These are phyloP conservation scores for Phrynocephalus vlangalii DNA, from an alignment of 2,797 vertebrate species.

Conservation along the genomic window DNA sequence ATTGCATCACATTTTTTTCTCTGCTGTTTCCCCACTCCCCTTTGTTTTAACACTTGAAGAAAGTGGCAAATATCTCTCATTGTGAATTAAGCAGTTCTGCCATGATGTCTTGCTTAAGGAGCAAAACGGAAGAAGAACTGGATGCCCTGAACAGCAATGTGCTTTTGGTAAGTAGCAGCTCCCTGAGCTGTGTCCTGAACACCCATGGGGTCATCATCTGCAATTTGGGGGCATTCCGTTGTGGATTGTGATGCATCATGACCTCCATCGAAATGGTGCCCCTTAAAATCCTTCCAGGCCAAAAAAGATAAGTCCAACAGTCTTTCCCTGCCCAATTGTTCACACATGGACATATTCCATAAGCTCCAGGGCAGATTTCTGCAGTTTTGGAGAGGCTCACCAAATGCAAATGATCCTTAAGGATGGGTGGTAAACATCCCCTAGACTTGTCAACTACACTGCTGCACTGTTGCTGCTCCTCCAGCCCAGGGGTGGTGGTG, in stretches of 20 bases:
- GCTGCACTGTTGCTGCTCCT: no score
- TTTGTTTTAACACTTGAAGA: slow-evolving; percentile 34
- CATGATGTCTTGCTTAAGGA: slow-evolving; percentile 52
- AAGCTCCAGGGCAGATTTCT: neutral
- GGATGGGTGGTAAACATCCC: neutral
- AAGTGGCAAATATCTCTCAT: slow-evolving; percentile 37
- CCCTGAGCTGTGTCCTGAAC: neutral
- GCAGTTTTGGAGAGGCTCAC: neutral
- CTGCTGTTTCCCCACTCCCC: neutral
- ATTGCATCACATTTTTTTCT: neutral
- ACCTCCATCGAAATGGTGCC: neutral
- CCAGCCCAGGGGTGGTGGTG: no score
- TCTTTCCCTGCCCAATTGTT: neutral
- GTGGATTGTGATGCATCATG: neutral
- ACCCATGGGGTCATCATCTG: neutral
- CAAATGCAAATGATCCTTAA: neutral
- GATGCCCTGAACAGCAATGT: neutral
- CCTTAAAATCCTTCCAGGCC: neutral
- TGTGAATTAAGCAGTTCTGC: slow-evolving; percentile 51
- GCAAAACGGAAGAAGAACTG: slow-evolving; percentile 56
- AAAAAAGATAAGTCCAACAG: neutral
- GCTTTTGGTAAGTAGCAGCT: neutral
- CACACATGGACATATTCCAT: neutral
- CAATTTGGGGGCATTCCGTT: neutral
- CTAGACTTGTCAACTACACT: neutral